Percentiles rank a stretch among this genome's conserved stretches.
Evolutionary conservation across 2,113 vertebrate genomes (phyloP).

Genomic region (Craseonycteris thonglongyai): DNA sequence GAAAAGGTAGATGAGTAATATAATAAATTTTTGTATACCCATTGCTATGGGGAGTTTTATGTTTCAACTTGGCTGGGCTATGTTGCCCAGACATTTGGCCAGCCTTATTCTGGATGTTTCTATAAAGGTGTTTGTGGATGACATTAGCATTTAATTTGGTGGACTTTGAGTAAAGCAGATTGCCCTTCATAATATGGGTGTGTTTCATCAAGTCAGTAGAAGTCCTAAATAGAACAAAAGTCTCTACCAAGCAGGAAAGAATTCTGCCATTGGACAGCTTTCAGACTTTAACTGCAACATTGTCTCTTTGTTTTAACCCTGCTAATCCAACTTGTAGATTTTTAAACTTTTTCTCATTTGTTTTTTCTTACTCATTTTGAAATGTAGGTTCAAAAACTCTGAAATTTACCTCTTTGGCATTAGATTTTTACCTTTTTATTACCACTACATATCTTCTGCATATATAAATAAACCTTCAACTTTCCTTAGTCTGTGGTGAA

Average conservation of each 20-base stretch:
- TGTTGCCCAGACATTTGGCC: not conserved
- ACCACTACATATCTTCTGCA: not conserved
- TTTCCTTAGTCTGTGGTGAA: not conserved
- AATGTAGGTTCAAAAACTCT: not conserved
- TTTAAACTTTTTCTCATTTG: not conserved
- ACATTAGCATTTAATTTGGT: not conserved
- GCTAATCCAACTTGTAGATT: not conserved
- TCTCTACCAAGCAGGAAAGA: not conserved
- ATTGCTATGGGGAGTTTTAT: not conserved
- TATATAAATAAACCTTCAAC: conserved; percentile 19
- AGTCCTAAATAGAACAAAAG: not conserved
- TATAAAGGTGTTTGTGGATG: not conserved
- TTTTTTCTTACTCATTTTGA: not conserved
- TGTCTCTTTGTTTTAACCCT: not conserved
- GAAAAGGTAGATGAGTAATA: not conserved
- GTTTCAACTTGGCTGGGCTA: not conserved
- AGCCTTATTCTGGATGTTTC: not conserved
- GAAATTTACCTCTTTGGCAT: not conserved
- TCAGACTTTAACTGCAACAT: not conserved
- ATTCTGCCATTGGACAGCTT: not conserved
- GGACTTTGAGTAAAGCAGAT: not conserved
- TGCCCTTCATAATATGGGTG: not conserved
- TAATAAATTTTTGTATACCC: not conserved
- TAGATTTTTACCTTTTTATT: not conserved
- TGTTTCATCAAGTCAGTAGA: not conserved